Conservation (phyloP, 2,888 invertebrate genomes). For the Limnephilus lunatus region DNA sequence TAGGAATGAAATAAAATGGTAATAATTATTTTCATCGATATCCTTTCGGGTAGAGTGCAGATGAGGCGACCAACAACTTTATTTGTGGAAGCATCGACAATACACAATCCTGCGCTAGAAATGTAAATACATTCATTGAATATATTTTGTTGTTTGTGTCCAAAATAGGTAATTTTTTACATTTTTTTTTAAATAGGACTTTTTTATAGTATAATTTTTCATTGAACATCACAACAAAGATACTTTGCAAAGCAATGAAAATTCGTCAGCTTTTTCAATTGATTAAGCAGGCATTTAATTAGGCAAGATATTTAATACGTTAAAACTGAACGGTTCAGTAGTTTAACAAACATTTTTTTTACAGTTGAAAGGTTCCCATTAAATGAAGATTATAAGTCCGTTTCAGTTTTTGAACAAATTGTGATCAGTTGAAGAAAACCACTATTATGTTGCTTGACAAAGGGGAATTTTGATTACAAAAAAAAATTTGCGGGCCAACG, state of each 20-base stretch:
- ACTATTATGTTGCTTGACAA: too few species aligned
- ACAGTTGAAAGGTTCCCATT: too few species aligned
- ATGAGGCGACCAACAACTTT: neutral
- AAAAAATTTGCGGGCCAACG: too few species aligned
- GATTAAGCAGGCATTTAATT: too few species aligned
- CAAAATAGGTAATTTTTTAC: neutral
- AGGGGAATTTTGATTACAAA: too few species aligned
- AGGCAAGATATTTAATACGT: too few species aligned
- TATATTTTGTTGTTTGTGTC: neutral
- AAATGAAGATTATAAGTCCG: too few species aligned
- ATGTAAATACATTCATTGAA: neutral
- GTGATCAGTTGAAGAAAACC: too few species aligned
- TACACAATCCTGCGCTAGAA: neutral
- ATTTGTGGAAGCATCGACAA: neutral
- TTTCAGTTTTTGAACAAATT: too few species aligned
- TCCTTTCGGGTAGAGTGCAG: neutral
- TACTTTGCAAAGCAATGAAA: neutral
- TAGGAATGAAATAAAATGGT: constrained; percentile 10
- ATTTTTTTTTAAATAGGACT: neutral
- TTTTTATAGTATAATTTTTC: neutral
- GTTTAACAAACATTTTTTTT: too few species aligned
- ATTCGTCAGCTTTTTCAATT: too few species aligned
- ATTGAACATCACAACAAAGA: neutral
- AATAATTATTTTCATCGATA: constrained; percentile 8
- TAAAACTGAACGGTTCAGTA: too few species aligned